Conservation (phyloP, 1,140 invertebrate genomes). For the Oryzaephilus surinamensis region DNA sequence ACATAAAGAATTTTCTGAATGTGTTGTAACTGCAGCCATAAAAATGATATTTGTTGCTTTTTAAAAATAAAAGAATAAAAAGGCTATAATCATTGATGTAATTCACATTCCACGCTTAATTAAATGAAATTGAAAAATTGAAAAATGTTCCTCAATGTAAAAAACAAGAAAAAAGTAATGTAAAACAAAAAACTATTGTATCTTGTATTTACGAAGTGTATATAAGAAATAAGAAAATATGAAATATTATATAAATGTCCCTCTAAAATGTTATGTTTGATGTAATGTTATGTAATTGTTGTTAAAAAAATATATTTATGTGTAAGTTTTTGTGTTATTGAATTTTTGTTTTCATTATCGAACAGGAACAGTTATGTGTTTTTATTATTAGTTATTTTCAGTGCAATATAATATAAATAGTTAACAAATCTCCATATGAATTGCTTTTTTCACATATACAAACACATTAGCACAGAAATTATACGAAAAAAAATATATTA, state of each 20-base stretch:
- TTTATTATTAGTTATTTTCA: too few species aligned
- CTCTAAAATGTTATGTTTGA: slow-evolving; percentile 18
- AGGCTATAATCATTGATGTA: slow-evolving; percentile 3
- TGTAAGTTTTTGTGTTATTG: slow-evolving; percentile 13
- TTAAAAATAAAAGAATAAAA: too few species aligned
- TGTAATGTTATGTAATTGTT: slow-evolving; percentile 20
- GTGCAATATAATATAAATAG: too few species aligned
- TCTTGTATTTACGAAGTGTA: slow-evolving; percentile 22
- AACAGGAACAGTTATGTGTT: too few species aligned
- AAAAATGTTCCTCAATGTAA: slow-evolving; percentile 28
- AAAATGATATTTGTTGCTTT: too few species aligned
- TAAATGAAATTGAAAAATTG: too few species aligned
- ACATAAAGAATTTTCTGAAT: too few species aligned
- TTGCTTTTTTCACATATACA: too few species aligned
- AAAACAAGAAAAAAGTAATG: neutral
- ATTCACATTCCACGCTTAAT: slow-evolving; percentile 27
- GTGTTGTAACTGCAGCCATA: too few species aligned
- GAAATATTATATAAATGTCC: slow-evolving; percentile 16
- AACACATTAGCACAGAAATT: too few species aligned
- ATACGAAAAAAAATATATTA: too few species aligned
- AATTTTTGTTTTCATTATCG: slow-evolving; percentile 6
- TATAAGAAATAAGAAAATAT: slow-evolving; percentile 11
- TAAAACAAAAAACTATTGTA: slow-evolving; percentile 12
- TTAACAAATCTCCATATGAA: too few species aligned
- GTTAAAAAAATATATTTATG: slow-evolving; percentile 11